Evolutionary conservation across 2,113 vertebrate species (phyloP), one percentile per base, ranked within the genome.

Genomic region (Pelobates fuscus): DNA sequence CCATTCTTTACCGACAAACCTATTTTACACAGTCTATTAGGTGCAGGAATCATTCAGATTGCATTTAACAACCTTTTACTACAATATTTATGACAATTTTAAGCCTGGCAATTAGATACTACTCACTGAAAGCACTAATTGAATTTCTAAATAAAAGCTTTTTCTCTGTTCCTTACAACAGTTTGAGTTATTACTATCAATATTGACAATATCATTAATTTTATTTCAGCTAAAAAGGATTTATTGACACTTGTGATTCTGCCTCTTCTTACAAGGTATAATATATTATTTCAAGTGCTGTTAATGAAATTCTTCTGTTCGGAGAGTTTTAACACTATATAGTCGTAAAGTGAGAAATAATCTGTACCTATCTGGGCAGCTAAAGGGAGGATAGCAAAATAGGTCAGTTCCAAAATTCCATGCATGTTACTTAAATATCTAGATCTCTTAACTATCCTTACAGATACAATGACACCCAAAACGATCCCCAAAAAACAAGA

Each of bases 171-270:
- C 46, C 65, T 60, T 58, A 67, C 64, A 21, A 41, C 64, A 43
- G 64, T 8, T 17, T 60, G 44, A 67, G 55, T 77, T 60, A 68
- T 61, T 77, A 46, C 73, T 23, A 49, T 26, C 26, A 46, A 44
- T 77, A 77, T 68, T 68, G 73, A 77, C 65, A 68, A 75, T 68
- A 61, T 77, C 24, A 77, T 75, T 67, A n/a, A 67, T 77, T 77
- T 77, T 68, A 12, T 26, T 75, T 59, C 59, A 27, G 65, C 73
- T 77, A 58, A 58, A 60, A 76, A 49, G 64, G 73, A 32, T 77
- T 29, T 67, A 75, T 61, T 77, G 73, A 61, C 73, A 77, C 73
- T 61, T 24, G 25, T 20, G 64, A 77, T 77, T 68, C 55, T 68
- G 26, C 58, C 54, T 27, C 65, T 61, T 68, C 64, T 61, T 77